Conservation (phyloP, 2,888 invertebrate species). For the Drosophila trichaetosa region DNA sequence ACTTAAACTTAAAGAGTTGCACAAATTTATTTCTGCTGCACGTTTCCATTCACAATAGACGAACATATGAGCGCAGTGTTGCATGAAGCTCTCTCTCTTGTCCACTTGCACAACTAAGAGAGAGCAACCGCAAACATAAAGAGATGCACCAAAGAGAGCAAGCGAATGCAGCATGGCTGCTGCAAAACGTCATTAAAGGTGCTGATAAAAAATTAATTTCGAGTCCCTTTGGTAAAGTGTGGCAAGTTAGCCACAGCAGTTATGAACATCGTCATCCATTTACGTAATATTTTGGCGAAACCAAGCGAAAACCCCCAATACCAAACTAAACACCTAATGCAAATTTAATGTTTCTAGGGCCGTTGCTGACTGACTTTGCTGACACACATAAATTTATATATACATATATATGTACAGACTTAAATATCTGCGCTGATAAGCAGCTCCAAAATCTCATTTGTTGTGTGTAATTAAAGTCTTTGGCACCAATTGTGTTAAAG, state of each 20-base stretch:
- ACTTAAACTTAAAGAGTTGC: slow-evolving; percentile 40
- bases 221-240: slow-evolving; percentile 21
- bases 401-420: background rate
- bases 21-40: slow-evolving; percentile 46
- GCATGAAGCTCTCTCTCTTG: slow-evolving; percentile 36
- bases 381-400: background rate
- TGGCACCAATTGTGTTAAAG: slow-evolving; percentile 8
- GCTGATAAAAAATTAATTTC: slow-evolving; percentile 41
- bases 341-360: slow-evolving; percentile 13
- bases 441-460: slow-evolving; percentile 30
- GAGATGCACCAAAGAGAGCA: slow-evolving; percentile 35
- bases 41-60: slow-evolving; percentile 52
- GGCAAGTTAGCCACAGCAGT: slow-evolving; percentile 6
- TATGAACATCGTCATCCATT: slow-evolving; percentile 6
- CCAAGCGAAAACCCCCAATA: background rate
- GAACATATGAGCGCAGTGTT: slow-evolving; percentile 59
- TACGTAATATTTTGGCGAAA: slow-evolving; percentile 40
- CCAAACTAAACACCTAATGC: slow-evolving; percentile 7
- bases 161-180: slow-evolving; percentile 30
- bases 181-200: slow-evolving; percentile 32
- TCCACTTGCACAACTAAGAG: slow-evolving; percentile 12
- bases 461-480: slow-evolving; percentile 29
- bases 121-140: slow-evolving; percentile 15
- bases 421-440: background rate
- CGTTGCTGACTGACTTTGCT: background rate